A percentile compares a stretch with the other conserved stretches of the same genome.
phyloP scores from a whole-genome alignment of 2,113 vertebrate species.

The Callipepla squamata region DNA sequence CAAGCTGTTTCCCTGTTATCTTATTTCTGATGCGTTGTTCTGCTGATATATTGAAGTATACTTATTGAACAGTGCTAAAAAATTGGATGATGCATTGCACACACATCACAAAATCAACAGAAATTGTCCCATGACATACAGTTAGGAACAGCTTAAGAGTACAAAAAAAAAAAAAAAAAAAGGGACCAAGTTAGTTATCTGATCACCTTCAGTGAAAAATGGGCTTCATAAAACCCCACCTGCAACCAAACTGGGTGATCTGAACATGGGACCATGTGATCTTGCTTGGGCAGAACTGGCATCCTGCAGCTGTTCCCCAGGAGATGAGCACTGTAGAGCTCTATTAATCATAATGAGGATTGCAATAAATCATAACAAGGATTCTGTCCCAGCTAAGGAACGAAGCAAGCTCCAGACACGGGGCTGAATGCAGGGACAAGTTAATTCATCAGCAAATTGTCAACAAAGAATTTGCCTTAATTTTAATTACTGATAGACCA shows the following conservation, averaged over 20 bases:
- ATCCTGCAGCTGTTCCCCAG: not conserved
- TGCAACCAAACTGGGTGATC: not conserved
- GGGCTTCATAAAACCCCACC: not conserved
- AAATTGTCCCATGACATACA: not conserved
- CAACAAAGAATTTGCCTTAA: constrained; percentile 29
- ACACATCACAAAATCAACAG: not conserved
- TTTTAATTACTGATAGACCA: constrained; percentile 38
- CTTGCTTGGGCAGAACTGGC: not conserved
- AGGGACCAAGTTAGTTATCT: not conserved
- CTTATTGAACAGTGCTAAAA: not conserved
- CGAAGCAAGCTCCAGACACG: not conserved
- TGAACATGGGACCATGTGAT: not conserved
- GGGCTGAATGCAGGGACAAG: not conserved
- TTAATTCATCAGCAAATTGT: constrained; percentile 45
- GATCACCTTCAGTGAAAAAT: not conserved
- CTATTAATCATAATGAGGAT: constrained; percentile 54
- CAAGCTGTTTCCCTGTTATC: not conserved
- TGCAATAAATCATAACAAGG: constrained; percentile 49
- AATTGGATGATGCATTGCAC: not conserved
- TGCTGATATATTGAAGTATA: not conserved
- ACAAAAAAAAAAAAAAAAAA: not conserved
- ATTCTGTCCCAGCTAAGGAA: not conserved
- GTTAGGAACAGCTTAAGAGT: not conserved
- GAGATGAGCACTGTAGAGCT: constrained; percentile 27
- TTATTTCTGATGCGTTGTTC: not conserved